These are phyloP conservation scores for Oeneis ivallda DNA, from an alignment of 2,888 invertebrate genomes.

Conservation along the genomic window DNA sequence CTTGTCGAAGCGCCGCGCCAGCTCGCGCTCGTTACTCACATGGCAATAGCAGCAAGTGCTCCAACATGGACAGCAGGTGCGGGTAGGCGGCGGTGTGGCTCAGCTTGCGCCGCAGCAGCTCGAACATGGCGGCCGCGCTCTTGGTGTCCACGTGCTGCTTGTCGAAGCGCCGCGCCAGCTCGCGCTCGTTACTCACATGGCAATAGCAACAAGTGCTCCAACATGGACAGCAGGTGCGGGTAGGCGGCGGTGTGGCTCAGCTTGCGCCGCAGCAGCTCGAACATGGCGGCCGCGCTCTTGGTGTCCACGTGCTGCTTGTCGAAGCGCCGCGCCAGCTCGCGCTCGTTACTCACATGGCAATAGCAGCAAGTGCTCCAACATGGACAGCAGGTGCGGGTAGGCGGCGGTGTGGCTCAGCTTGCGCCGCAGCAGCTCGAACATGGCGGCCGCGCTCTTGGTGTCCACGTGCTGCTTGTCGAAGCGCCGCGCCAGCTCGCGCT, in stretches of 20 bases:
- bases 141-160: conserved; percentile 96
- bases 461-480: conserved; percentile 96
- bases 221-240: too few relatives aligned
- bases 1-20: conserved; percentile 92
- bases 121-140: conserved; percentile 96
- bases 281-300: conserved; percentile 96
- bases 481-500: conserved; percentile 94
- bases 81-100: conserved; percentile 82
- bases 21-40: too few relatives aligned
- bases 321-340: conserved; percentile 94
- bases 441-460: conserved; percentile 94
- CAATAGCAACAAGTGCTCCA: conserved; percentile 91
- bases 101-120: conserved; percentile 91
- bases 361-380: conserved; percentile 93
- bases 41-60: too few relatives aligned
- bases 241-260: conserved; percentile 85
- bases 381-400: conserved; percentile 94
- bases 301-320: conserved; percentile 96
- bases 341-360: conserved; percentile 87
- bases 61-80: too few relatives aligned
- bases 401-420: conserved; percentile 96
- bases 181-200: conserved; percentile 88
- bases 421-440: conserved; percentile 94
- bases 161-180: conserved; percentile 94
- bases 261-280: conserved; percentile 93